Conservation (phyloP, 2,113 vertebrate genomes). For the Eurystomus gularis region DNA sequence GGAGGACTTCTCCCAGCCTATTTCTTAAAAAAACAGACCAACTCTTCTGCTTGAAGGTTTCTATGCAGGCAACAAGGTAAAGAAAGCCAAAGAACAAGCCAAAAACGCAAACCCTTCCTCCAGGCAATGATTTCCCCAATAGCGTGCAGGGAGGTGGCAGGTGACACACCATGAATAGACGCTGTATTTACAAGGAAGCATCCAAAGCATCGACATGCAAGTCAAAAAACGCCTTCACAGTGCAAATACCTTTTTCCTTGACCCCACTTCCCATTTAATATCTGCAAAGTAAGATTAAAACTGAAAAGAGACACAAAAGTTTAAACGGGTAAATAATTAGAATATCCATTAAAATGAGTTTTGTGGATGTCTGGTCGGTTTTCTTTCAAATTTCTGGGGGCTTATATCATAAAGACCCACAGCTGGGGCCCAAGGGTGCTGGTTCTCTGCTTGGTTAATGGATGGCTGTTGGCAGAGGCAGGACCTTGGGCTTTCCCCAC, state of each 20-base stretch:
- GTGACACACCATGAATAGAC: not conserved
- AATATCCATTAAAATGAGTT: not conserved
- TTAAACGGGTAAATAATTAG: not conserved
- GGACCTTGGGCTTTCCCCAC: not conserved
- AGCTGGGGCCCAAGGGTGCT: not conserved
- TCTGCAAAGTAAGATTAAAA: not conserved
- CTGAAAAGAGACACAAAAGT: not conserved
- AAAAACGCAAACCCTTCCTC: not conserved
- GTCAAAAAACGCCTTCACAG: not conserved
- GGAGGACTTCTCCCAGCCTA: not conserved
- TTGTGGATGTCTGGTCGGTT: not conserved
- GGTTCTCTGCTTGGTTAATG: not conserved
- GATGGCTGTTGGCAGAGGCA: not conserved
- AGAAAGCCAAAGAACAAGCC: not conserved
- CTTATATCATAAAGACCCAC: not conserved
- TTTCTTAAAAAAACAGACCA: not conserved
- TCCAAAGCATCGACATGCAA: not conserved
- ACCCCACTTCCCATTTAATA: not conserved
- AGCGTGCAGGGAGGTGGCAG: not conserved
- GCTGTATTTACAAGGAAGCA: not conserved
- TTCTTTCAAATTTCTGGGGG: not conserved
- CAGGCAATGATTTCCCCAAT: not conserved
- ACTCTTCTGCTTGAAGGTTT: not conserved
- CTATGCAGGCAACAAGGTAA: not conserved
- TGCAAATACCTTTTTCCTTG: not conserved